phyloP scores from a whole-genome alignment of 2,888 invertebrate species.

The Mythimna albipuncta region DNA sequence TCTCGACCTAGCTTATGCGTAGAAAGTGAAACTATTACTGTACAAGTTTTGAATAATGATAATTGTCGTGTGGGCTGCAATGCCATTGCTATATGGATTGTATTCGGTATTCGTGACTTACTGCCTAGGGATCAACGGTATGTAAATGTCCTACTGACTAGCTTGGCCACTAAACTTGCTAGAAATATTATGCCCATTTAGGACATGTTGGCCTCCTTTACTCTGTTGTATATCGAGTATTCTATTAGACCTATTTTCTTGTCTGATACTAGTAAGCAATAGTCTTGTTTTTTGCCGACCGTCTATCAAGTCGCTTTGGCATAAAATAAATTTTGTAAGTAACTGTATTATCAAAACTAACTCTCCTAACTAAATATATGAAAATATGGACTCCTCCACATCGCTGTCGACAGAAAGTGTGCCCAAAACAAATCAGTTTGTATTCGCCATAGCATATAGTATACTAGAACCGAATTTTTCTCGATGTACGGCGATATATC shows the following conservation, averaged over 20 bases:
- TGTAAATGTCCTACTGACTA: constrained; percentile 26
- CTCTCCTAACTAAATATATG: too few relatives aligned
- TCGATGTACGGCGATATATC: background rate
- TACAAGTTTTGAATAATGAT: constrained; percentile 79
- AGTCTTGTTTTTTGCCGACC: background rate
- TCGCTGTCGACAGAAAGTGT: too few relatives aligned
- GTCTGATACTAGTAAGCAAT: background rate
- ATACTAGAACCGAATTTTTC: background rate
- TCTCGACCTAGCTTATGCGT: constrained; percentile 61
- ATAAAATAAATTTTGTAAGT: background rate
- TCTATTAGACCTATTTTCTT: constrained; percentile 28
- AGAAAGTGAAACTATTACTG: constrained; percentile 83
- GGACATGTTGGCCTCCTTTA: constrained; percentile 5
- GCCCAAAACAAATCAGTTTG: background rate
- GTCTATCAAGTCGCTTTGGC: background rate
- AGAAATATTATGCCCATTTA: constrained; percentile 26
- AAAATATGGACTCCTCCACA: too few relatives aligned
- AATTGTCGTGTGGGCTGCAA: constrained; percentile 74
- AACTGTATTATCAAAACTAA: too few relatives aligned
- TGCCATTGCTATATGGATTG: constrained; percentile 34
- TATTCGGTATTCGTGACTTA: constrained; percentile 14
- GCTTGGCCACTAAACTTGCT: constrained; percentile 2
- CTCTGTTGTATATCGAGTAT: constrained; percentile 6
- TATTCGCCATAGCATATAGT: background rate
- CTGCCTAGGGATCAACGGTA: constrained; percentile 22